Evolutionary conservation across 2,113 vertebrate genomes (phyloP).

Genomic region (Monopterus albus): DNA sequence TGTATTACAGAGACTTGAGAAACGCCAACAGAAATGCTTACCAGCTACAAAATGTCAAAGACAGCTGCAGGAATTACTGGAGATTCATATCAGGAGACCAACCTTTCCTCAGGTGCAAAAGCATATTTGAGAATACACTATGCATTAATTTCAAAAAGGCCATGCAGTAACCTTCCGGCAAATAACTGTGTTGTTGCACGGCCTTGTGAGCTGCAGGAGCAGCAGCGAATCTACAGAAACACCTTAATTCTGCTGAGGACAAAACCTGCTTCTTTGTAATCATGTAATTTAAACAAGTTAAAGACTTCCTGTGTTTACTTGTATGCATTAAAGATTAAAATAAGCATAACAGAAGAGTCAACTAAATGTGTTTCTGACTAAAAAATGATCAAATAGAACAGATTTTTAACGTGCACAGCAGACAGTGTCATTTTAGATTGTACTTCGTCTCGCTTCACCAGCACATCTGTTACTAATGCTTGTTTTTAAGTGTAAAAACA

Average conservation of each 20-base stretch:
- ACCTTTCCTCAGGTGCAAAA: conserved; percentile 62
- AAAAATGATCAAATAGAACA: conserved; percentile 1
- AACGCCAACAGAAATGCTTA: conserved; percentile 46
- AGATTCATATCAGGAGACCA: conserved; percentile 64
- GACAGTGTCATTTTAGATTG: conserved; percentile 26
- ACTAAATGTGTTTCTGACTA: not conserved
- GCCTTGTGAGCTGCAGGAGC: not conserved
- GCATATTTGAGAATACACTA: conserved; percentile 47
- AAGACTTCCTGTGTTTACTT: not conserved
- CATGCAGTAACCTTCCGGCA: conserved; percentile 65
- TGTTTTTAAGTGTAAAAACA: not conserved
- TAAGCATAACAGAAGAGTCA: not conserved
- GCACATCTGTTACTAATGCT: conserved; percentile 29
- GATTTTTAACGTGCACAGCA: not conserved
- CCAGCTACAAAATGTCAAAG: conserved; percentile 70
- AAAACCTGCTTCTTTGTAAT: not conserved
- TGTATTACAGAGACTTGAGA: conserved; percentile 6
- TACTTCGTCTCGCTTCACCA: not conserved
- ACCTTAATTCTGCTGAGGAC: not conserved
- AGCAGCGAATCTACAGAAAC: conserved; percentile 3
- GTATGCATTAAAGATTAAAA: not conserved
- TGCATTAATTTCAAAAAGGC: conserved; percentile 68
- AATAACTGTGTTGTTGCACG: conserved; percentile 15
- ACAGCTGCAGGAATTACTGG: conserved; percentile 63
- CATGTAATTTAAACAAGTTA: not conserved